Base-by-base conservation (phyloP, 2,113 vertebrate genomes). In the Plotosus lineatus region DNA sequence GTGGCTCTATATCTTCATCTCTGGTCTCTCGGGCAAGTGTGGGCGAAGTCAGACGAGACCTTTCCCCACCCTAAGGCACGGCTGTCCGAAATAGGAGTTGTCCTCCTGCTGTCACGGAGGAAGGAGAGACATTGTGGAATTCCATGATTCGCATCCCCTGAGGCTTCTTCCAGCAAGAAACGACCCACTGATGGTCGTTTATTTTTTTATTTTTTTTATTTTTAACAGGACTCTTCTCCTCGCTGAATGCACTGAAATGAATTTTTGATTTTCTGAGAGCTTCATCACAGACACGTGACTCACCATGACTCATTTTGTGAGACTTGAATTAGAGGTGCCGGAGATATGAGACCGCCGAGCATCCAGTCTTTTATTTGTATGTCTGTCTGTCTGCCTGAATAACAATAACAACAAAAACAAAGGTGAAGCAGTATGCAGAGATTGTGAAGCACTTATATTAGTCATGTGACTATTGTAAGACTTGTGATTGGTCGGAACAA, bases 361-460 rank as follows among this genome's bases (percentile, higher is more conserved):
- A 51, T 53, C 44, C 31, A 61, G 75, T 28, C 31, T 63, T 71
- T 68, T 61, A 79, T 61, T 58, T 53, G 51, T 19, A 55, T 75
- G 28, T 83, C 75, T 66, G 76, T 86, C 78, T 90, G 81, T 84
- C 77, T 80, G 84, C 76, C 85, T 91, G 88, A 2, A 28, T 3
- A 65, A 19, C 1, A 31, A 21, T 38, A 4, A 9, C 28, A 19
- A 63, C 28, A 65, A 44, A 44, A 65, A 12, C 23, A 72, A 83
- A 76, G 71, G 83, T 88, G 55, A 71, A 82, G 85, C 78, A 76
- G 84, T 65, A 83, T 82, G 51, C 69, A 88, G 81, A 87, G 84
- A 88, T 55, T 78, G 61, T 81, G 48, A 80, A 91, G 91, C 92
- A 93, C 92, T 94, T 92, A 90, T 58, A 82, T 83, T 87, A 83